Base-by-base conservation (phyloP, 1,140 invertebrate species). In the Hermetia illucens region DNA sequence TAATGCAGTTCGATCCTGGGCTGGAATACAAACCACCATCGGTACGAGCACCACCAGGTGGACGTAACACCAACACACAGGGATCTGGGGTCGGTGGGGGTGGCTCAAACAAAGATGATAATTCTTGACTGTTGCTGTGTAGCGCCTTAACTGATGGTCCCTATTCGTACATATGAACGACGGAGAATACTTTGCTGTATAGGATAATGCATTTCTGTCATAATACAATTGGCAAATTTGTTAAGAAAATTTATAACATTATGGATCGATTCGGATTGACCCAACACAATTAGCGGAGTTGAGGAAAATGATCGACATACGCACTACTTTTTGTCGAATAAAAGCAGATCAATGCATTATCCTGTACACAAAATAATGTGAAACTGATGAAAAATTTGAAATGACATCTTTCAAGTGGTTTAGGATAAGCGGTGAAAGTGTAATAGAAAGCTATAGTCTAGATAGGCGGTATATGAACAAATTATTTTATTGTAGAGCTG, bases 41-140 rank as follows among this genome's bases (percentile, higher is more conserved):
- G 55, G 82, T 84, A 45, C 52, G 58, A 45, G 53, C 53, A 34
- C 54, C 58, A 34, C 41, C 52, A 22, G 55, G 55, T 30, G 55
- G 55, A 35, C 55, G 55, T 21, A 54, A 49, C 44, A 53, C 53
- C 46, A 58, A 53, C 42, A 57, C 55, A 47, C 67, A 69, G 51
- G 66, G 65, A 9, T 64, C 65, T 44, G 66, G 66, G 39, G 69
- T 66, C 44, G 66, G 66, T 38, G 68, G 67, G 34, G 68, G 68
- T 44, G 68, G 68, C 42, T 63, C 68, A 27, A 74, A 74, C 58
- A 89, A 89, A 61, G 85, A 91, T 63, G 86, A 90, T 65, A 87
- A 87, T 66, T 92, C 88, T 78, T 92, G 88, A 92, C 88, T 92
- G 77, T 82, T 93, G 79, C 81, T 93, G 71, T 92, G 89, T 89